Evolutionary conservation across 2,797 vertebrate species (phyloP).

Genomic region (Aphelocoma californica): DNA sequence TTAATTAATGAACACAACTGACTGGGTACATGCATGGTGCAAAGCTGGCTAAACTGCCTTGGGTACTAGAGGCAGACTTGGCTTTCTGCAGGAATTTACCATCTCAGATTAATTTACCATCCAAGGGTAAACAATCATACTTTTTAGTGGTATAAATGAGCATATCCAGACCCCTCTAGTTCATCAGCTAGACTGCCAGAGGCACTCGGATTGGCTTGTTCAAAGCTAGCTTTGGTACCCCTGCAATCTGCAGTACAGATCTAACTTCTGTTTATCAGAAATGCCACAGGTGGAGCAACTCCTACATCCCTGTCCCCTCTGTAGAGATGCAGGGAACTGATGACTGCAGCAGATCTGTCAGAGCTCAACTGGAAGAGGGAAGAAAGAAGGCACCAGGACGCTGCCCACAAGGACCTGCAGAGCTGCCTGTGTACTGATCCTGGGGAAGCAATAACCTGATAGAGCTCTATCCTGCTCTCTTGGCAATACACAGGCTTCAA

Average conservation of each 20-base stretch:
- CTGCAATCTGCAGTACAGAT: neutral
- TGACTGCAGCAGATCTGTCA: neutral
- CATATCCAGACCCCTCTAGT: neutral
- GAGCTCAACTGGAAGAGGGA: neutral
- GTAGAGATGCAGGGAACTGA: neutral
- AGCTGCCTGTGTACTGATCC: neutral
- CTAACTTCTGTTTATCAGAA: neutral
- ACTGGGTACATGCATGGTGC: neutral
- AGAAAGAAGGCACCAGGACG: rapidly evolving
- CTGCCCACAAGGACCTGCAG: neutral
- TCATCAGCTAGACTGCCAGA: neutral
- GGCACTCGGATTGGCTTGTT: neutral
- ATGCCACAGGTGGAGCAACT: neutral
- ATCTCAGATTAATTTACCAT: neutral
- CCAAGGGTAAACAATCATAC: neutral
- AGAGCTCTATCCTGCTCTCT: neutral
- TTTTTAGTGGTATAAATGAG: neutral
- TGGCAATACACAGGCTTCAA: neutral
- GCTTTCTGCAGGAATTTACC: neutral
- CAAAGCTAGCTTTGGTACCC: neutral
- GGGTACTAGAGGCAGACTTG: neutral
- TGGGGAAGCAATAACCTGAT: neutral
- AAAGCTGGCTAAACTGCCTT: neutral
- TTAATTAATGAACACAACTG: neutral
- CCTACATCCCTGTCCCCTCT: rapidly evolving